Conservation (phyloP, 2,888 invertebrate species). For the Monochamus alternatus region DNA sequence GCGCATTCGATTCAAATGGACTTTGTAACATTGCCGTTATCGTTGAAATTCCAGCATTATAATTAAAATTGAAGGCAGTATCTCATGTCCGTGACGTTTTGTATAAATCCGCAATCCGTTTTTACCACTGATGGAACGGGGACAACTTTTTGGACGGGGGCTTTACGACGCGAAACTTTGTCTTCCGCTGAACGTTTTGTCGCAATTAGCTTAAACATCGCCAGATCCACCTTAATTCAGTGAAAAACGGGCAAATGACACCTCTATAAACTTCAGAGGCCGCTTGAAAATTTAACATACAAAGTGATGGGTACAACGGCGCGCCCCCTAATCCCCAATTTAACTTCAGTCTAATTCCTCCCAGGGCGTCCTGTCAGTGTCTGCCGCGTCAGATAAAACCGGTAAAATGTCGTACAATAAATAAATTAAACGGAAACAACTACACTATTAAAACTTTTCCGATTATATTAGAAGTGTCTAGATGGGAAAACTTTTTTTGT, state of each 20-base stretch:
- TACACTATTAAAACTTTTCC: not conserved
- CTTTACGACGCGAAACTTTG: not conserved
- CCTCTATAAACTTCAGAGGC: conserved; percentile 12
- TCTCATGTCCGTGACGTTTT: too few relatives aligned
- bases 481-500: not conserved
- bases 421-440: conserved; percentile 5
- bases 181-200: not conserved
- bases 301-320: conserved; percentile 4
- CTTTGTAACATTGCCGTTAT: too few relatives aligned
- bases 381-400: not conserved
- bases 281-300: conserved; percentile 11
- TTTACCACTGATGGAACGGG: not conserved
- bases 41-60: too few relatives aligned
- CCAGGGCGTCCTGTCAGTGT: conserved; percentile 1
- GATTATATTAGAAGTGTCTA: not conserved
- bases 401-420: conserved; percentile 3
- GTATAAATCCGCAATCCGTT: not conserved
- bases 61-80: too few relatives aligned
- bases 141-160: not conserved
- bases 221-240: conserved; percentile 5
- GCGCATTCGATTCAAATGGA: too few relatives aligned
- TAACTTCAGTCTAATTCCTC: conserved; percentile 2
- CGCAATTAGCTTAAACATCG: conserved; percentile 5
- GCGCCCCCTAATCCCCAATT: conserved; percentile 2
- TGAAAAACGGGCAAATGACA: conserved; percentile 7